These are phyloP conservation scores for Octodon degus DNA, from an alignment of 2,113 vertebrate genomes.

Conservation along the genomic window DNA sequence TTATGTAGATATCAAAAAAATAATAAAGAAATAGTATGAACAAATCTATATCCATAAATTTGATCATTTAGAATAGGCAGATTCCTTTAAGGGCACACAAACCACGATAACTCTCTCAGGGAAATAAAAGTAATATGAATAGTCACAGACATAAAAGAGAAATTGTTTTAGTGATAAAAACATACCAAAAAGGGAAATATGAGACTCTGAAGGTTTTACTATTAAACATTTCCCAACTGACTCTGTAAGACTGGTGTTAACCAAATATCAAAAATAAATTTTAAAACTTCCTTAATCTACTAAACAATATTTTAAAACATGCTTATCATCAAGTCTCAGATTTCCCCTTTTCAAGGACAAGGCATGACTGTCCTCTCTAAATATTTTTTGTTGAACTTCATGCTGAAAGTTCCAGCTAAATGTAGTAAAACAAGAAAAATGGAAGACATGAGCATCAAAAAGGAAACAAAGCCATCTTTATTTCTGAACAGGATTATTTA, in stretches of 20 bases:
- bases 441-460: not conserved
- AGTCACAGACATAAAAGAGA: not conserved
- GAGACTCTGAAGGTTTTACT: not conserved
- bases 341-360: not conserved
- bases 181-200: not conserved
- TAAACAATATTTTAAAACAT: not conserved
- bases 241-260: not conserved
- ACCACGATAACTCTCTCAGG: not conserved
- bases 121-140: not conserved
- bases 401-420: not conserved
- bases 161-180: no score
- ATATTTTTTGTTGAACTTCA: not conserved
- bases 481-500: not conserved
- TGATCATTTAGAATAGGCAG: not conserved
- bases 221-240: not conserved
- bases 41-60: not conserved
- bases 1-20: not conserved
- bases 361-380: not conserved
- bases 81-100: not conserved
- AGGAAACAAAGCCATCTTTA: not conserved
- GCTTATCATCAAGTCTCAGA: not conserved
- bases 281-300: not conserved
- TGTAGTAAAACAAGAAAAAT: not conserved
- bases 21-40: not conserved
- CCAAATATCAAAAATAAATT: not conserved